These are phyloP conservation scores for Falco berigora DNA, from an alignment of 2,797 vertebrate genomes.

Conservation along the genomic window DNA sequence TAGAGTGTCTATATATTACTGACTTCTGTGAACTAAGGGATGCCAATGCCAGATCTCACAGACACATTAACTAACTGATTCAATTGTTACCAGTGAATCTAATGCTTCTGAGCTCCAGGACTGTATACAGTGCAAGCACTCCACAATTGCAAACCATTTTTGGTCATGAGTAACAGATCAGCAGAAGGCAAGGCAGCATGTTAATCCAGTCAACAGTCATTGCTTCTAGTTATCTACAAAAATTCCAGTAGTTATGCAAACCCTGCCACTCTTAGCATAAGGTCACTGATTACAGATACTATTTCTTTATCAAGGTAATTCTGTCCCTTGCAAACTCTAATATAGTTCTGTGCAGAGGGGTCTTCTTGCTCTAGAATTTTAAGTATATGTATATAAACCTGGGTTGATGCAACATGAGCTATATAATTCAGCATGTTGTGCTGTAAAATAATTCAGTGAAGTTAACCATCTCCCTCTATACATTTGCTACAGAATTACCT, in stretches of 20 bases:
- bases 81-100: neutral
- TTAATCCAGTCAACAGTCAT: neutral
- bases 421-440: neutral
- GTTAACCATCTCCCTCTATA: neutral
- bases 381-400: neutral
- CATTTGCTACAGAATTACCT: conserved; percentile 12
- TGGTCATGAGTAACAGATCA: neutral
- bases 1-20: conserved; percentile 40
- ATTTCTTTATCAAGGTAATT: neutral
- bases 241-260: neutral
- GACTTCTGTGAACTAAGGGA: conserved; percentile 47
- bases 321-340: neutral
- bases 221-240: neutral
- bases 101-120: neutral
- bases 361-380: neutral
- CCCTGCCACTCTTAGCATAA: neutral
- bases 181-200: neutral
- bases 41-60: conserved; percentile 42
- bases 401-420: neutral
- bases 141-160: neutral
- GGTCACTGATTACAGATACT: neutral
- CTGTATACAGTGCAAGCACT: neutral
- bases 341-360: neutral
- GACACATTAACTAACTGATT: neutral
- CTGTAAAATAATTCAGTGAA: neutral